These are phyloP conservation scores for Cuculus canorus DNA, from an alignment of 2,797 vertebrate species.

Conservation along the genomic window DNA sequence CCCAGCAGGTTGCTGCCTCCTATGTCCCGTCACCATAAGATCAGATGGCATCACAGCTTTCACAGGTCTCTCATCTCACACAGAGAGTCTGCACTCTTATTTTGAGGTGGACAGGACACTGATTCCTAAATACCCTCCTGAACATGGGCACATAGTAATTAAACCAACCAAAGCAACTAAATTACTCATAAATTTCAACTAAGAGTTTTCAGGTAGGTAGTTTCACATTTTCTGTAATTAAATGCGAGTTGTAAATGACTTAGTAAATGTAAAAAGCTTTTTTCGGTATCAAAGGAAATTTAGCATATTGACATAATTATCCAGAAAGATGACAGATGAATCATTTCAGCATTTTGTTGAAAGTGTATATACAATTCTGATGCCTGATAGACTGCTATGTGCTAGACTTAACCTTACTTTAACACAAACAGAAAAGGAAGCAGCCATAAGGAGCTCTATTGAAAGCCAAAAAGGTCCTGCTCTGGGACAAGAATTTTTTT, in stretches of 20 bases:
- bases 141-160: accelerated
- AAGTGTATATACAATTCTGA: neutral
- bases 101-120: accelerated
- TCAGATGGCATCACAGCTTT: accelerated
- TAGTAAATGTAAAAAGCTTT: neutral
- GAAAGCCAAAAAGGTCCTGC: neutral
- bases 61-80: neutral
- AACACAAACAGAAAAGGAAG: neutral
- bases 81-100: accelerated
- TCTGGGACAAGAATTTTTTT: neutral
- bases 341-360: neutral
- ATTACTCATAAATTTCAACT: neutral
- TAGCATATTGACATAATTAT: conserved; percentile 25
- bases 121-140: neutral
- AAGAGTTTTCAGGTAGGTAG: neutral
- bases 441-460: neutral
- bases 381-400: neutral
- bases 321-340: conserved; percentile 38
- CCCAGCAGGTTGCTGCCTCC: accelerated
- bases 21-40: accelerated
- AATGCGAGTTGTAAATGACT: neutral
- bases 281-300: neutral
- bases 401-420: neutral
- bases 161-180: neutral
- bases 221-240: neutral